Evolutionary conservation across 2,797 vertebrate species (phyloP).

Genomic region (Leucoraja ocellata): DNA sequence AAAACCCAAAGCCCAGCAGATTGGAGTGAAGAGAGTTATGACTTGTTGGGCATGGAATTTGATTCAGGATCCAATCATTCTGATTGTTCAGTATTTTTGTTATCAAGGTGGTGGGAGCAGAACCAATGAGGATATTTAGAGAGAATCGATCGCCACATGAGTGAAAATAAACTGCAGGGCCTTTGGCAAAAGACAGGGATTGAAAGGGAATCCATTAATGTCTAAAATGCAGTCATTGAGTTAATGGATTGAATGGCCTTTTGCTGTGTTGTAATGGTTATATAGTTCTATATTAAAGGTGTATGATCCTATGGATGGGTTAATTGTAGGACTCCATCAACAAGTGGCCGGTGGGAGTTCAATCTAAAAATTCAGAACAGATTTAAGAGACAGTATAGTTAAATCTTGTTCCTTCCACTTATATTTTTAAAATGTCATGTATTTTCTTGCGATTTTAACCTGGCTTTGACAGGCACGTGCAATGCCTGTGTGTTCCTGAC

Average conservation of each 20-base stretch:
- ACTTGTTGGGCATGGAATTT: neutral
- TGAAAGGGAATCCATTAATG: too few species aligned
- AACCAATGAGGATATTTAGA: neutral
- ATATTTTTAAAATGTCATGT: too few species aligned
- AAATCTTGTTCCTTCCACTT: too few species aligned
- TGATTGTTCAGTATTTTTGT: neutral
- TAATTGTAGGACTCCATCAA: neutral
- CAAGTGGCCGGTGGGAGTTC: too few species aligned
- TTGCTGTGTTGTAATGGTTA: too few species aligned
- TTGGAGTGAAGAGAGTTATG: neutral
- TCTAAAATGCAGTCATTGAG: too few species aligned
- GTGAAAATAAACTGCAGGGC: too few species aligned
- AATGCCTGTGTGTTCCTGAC: neutral
- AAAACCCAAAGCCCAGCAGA: neutral
- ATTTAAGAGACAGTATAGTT: too few species aligned
- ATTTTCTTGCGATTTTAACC: neutral
- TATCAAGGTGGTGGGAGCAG: neutral
- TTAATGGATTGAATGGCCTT: too few species aligned
- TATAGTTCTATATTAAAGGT: neutral
- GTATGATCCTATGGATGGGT: neutral
- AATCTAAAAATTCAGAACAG: too few species aligned
- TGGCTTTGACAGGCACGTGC: neutral
- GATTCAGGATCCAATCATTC: neutral
- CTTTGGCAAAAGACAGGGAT: too few species aligned
- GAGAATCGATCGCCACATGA: too few species aligned